Evolutionary conservation across 2,888 invertebrate genomes (phyloP), one percentile per base, ranked within the genome.

Genomic region (Pollenia amentaria): DNA sequence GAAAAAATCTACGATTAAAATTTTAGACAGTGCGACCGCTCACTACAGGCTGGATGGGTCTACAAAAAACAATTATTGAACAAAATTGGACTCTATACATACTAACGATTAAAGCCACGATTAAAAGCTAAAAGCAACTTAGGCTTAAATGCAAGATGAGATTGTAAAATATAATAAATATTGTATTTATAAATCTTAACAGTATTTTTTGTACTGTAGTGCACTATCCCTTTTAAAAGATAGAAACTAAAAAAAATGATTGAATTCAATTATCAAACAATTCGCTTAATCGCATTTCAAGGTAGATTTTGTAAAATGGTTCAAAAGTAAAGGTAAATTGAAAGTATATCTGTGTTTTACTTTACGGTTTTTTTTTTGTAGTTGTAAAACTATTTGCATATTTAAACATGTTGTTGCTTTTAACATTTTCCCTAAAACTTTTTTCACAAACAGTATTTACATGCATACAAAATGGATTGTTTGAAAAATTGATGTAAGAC

Each of bases 221-320:
- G 77, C 40, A 11, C 8, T 18, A 38, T 3, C 1, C 16, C 7
- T n/a, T 55, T 67, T 38, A 51, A 38, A 8, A 69, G 14, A 57
- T 69, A 40, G 57, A 76, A 65, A 48, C 1, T 1, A 2, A 40
- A 40, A 62, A 40, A 29, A 29, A 29, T 29, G 29, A 29, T 48
- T 48, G 12, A 70, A 51, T 62, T 79, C 62, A 60, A 70, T 70
- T 16, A 42, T 80, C 40, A 76, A 69, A 53, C 51, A 18, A 44
- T 62, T 53, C 42, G 21, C 53, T 76, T 69, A 82, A 82, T 82
- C 60, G 44, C 53, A 70, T 83, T 76, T 70, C 62, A 83, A 64
- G 62, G 21, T 70, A 70, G 55, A 42, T 53, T 70, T 51, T 57
- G n/a, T 18, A 76, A 62, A 29, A 69, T 38, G 16, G 10, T 38